Base-by-base conservation (phyloP, 2,113 vertebrate genomes). In the Thunnus maccoyii region DNA sequence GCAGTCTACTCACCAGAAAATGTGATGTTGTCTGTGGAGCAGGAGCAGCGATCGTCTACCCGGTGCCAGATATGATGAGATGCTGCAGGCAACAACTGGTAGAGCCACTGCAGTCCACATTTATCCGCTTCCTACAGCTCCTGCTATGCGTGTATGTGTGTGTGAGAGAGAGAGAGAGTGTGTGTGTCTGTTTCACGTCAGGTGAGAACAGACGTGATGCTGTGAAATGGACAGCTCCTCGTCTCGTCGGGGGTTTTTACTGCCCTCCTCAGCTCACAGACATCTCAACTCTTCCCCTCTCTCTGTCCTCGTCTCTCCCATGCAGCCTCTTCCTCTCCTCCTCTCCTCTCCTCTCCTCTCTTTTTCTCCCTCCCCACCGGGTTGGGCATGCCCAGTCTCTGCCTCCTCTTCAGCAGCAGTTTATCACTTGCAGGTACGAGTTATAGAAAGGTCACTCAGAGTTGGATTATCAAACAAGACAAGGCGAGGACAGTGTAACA, bases 21-120 rank as follows among this genome's bases (percentile, higher is more conserved):
- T 2, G 41, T 2, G 75, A 1, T 14, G 70, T 2, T 17, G 3
- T 46, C 64, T 60, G 9, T 2, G 51, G 67, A 52, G 76, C 77
- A 15, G 78, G 81, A 13, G 65, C 65, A n/a, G 50, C 20, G 82
- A 46, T 44, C 7, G 51, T 70, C 74, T 76, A 20, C 36, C 12
- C 75, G 66, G 57, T 60, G 69, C 47, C 64, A 44, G 10, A 55
- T 66, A 74, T n/a, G 84, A 78, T 69, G 75, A 81, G 89, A 88
- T 76, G 83, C 88, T 84, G 90, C 90, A 91, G 84, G 72, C 72
- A 51, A 41, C 76, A 22, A 68, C 79, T 56, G 70, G 13, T 20
- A 27, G 76, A 63, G 84, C 65, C 90, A 86, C 92, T 93, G 93
- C 92, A 89, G 92, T 91, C 78, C 84, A 83, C 90, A 80, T 85